Percentiles rank a stretch among this genome's conserved stretches.
Conservation (phyloP, 1,140 invertebrate species). For the Micrasema longulum region DNA sequence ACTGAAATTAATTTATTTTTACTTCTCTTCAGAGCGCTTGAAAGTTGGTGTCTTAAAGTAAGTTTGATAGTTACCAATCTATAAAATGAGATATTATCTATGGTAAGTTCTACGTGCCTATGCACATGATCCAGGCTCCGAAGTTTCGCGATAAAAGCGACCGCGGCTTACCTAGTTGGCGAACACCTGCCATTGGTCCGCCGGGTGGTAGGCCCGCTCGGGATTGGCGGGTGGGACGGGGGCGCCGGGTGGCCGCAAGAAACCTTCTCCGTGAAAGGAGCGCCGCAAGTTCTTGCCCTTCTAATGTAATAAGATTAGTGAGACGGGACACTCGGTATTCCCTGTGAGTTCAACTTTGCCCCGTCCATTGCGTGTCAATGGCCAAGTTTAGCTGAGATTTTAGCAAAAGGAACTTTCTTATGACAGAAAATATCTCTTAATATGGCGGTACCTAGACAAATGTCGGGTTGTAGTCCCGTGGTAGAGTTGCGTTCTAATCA, state of each 20-base stretch:
- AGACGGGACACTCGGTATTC: constrained; percentile 21
- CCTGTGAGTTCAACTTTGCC: neutral
- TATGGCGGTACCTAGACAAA: too few relatives aligned
- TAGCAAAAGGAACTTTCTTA: constrained; percentile 8
- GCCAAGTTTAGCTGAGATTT: neutral
- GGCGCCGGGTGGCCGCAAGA: constrained; percentile 40
- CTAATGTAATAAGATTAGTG: constrained; percentile 50
- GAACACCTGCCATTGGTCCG: constrained; percentile 27
- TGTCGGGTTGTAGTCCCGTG: too few relatives aligned
- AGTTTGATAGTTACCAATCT: too few relatives aligned
- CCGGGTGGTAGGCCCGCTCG: constrained; percentile 10
- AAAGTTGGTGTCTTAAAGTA: too few relatives aligned
- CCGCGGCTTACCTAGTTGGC: constrained; percentile 17
- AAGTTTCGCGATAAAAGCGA: constrained; percentile 29
- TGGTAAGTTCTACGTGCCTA: too few relatives aligned
- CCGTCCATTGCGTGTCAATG: neutral
- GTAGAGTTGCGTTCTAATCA: too few relatives aligned
- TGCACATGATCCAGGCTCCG: too few relatives aligned
- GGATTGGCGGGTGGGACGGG: constrained; percentile 20
- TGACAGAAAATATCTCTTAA: too few relatives aligned
- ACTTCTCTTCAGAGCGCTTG: too few relatives aligned
- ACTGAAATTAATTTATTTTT: too few relatives aligned
- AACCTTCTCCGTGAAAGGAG: constrained; percentile 44
- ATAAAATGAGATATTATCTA: too few relatives aligned
- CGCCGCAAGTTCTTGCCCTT: constrained; percentile 44